Conservation (phyloP, 2,797 vertebrate genomes). For the Cossypha niveicapilla region DNA sequence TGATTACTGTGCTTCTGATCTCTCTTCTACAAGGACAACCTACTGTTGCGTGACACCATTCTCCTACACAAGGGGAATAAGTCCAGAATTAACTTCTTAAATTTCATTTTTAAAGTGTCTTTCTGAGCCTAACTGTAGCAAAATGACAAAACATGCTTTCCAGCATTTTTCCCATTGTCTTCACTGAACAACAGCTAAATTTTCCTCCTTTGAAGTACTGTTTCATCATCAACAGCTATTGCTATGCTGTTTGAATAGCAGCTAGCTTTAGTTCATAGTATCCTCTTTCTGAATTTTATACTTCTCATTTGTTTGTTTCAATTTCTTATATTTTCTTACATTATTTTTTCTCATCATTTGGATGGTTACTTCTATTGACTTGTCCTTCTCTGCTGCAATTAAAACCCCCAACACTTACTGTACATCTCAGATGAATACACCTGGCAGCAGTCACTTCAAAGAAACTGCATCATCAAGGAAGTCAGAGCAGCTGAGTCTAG, state of each 20-base stretch:
- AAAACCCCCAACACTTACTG: background rate
- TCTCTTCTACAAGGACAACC: background rate
- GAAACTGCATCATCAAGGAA: background rate
- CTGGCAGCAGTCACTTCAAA: background rate
- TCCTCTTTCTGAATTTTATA: background rate
- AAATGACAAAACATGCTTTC: background rate
- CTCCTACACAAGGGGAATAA: fast-evolving
- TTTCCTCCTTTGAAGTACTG: background rate
- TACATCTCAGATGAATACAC: background rate
- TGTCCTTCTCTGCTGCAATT: background rate
- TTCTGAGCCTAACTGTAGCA: background rate
- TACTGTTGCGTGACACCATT: background rate
- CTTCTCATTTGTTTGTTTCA: background rate
- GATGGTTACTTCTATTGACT: background rate
- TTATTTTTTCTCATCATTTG: background rate
- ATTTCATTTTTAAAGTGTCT: background rate
- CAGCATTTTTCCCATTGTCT: background rate
- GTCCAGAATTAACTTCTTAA: background rate
- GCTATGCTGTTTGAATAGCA: background rate
- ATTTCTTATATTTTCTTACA: background rate
- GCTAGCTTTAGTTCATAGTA: background rate
- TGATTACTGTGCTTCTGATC: background rate
- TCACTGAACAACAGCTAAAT: background rate
- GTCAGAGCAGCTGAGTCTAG: background rate
- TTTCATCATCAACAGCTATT: background rate